A percentile compares a stretch with the other conserved stretches of the same genome.
Conservation (phyloP, 2,888 invertebrate genomes). For the Synergus japonicus region DNA sequence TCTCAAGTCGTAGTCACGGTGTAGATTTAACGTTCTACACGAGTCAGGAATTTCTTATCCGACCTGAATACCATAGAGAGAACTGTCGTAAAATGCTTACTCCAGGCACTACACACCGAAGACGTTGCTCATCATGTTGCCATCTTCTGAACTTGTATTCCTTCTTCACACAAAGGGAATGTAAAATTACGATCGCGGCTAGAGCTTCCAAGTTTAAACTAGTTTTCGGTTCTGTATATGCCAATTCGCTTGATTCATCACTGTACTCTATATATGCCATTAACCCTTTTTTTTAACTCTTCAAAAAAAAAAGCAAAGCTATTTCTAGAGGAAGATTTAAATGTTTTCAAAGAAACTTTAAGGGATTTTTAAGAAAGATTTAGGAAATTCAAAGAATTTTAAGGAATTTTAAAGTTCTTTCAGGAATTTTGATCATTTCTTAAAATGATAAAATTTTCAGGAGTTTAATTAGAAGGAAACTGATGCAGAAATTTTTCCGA, state of each 20-base stretch:
- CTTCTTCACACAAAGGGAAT: constrained; percentile 37
- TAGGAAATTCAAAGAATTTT: too few species aligned
- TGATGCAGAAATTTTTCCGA: too few species aligned
- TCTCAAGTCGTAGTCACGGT: constrained; percentile 35
- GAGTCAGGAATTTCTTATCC: constrained; percentile 57
- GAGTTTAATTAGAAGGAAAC: too few species aligned
- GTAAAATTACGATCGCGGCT: constrained; percentile 24
- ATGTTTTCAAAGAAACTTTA: too few species aligned
- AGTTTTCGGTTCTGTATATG: not conserved
- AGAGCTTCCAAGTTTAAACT: constrained; percentile 4
- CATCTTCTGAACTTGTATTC: constrained; percentile 30
- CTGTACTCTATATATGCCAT: not conserved
- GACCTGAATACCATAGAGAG: constrained; percentile 46
- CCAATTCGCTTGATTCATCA: not conserved
- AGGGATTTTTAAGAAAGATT: too few species aligned
- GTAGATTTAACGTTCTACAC: constrained; percentile 53
- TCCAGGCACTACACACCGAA: constrained; percentile 51
- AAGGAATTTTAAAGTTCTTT: too few species aligned
- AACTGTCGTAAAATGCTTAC: constrained; percentile 52
- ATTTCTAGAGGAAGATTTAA: too few species aligned
- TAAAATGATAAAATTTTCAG: too few species aligned
- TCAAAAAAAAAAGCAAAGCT: too few species aligned
- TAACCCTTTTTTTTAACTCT: too few species aligned
- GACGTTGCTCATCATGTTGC: constrained; percentile 51
- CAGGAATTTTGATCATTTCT: too few species aligned